Base-by-base conservation (phyloP, 2,888 invertebrate genomes). In the Diachrysia chrysitis region DNA sequence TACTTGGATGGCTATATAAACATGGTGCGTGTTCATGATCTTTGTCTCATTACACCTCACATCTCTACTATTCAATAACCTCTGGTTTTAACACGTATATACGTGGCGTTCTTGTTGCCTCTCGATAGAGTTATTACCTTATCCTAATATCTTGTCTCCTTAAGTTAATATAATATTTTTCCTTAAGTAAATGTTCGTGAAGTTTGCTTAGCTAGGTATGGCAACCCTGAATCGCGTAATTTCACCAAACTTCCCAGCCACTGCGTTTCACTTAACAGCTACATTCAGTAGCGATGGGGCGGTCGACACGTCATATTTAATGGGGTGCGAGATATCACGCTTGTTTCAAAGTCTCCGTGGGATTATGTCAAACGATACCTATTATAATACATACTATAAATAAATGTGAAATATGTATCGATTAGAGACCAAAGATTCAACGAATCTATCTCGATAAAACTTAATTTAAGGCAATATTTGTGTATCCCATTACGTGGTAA, bases 261-360 rank as follows among this genome's bases (percentile, higher is more conserved):
- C 46, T 63, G 54, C 17, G 14, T 57, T 56, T 59, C 35, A 65
- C 62, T 65, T 56, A 76, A 61, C 51, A 12, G 17, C 16, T 51
- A 10, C 56, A 42, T 53, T 25, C 29, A 16, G 17, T 16, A 46
- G 54, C 67, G 17, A 21, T 14, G 56, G 58, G 54, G 46, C 57
- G 63, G 12, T 48, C 59, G 73, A 54, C 37, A 57, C 51, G 51
- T 32, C 23, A 62, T 21, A 60, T 19, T 66, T 37, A 48, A 76
- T 76, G 51, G 58, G 66, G 62, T 62, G 71, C 61, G 62, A 71
- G 23, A 59, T 35, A 46, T 14, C 25, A 51, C 58, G 37, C 53
- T 60, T 60, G 58, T 37, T 35, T 21, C 12, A n/a, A 0, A n/a
- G 21, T 21, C 59, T 37, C 35, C 9, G 10, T 57, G 61, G 58